Conservation (phyloP, 2,113 vertebrate species). For the Halcyon senegalensis region DNA sequence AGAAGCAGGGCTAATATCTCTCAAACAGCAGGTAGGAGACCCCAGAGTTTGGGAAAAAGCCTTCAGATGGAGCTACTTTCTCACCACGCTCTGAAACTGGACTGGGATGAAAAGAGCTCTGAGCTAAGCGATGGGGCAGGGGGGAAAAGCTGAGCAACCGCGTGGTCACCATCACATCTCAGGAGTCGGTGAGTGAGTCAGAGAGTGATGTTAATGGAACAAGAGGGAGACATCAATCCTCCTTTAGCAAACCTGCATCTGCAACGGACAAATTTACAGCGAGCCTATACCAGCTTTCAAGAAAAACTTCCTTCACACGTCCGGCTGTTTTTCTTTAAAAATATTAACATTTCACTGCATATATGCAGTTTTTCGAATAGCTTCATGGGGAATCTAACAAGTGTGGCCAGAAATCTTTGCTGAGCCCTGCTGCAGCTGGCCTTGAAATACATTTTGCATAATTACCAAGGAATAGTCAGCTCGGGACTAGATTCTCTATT, state of each 20-base stretch:
- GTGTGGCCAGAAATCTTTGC: not conserved
- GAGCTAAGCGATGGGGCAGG: not conserved
- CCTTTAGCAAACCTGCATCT: not conserved
- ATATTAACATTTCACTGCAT: not conserved
- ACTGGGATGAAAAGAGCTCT: not conserved
- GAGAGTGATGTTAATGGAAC: constrained; percentile 1
- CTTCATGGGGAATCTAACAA: not conserved
- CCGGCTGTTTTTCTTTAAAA: not conserved
- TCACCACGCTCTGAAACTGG: not conserved
- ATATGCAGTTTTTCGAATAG: not conserved
- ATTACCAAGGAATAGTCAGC: not conserved
- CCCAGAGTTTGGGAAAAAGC: not conserved
- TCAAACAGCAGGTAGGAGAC: not conserved
- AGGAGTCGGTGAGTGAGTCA: constrained; percentile 25
- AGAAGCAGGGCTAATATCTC: not conserved
- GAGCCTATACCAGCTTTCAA: not conserved
- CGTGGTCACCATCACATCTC: not conserved
- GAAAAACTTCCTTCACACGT: not conserved
- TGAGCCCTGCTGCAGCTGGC: not conserved
- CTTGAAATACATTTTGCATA: constrained; percentile 16
- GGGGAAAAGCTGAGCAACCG: constrained; percentile 10
- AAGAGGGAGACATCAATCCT: constrained; percentile 24
- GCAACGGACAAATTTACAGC: not conserved
- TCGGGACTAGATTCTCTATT: not conserved
- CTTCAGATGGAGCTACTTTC: not conserved